A percentile compares a stretch with the other conserved stretches of the same genome.
Conservation (phyloP, 2,888 invertebrate genomes). For the Vanessa cardui region DNA sequence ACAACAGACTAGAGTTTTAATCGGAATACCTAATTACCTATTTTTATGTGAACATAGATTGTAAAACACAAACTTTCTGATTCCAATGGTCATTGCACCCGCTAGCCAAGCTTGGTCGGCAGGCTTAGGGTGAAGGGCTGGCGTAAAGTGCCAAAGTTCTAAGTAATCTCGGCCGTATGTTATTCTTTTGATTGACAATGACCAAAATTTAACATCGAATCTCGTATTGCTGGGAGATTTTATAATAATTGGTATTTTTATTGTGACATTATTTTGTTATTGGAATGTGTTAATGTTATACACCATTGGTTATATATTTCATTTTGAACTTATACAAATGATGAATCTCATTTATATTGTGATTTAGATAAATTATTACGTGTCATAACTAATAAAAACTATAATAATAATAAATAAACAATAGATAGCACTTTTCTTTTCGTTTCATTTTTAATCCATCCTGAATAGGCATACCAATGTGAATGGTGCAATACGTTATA, state of each 20-base stretch:
- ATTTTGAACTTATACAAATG: background rate
- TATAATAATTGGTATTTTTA: background rate
- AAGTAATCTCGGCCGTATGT: background rate
- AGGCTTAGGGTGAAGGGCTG: background rate
- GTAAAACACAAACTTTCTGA: slow-evolving; percentile 9
- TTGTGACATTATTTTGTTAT: background rate
- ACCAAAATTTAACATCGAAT: background rate
- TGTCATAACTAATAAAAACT: slow-evolving; percentile 16
- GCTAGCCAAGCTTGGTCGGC: background rate
- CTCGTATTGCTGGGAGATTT: background rate
- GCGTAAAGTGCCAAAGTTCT: background rate
- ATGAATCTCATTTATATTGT: slow-evolving; percentile 5
- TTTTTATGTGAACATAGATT: background rate
- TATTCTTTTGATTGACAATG: background rate
- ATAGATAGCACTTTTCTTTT: no score
- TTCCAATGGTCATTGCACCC: slow-evolving; percentile 24
- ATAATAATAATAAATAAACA: slow-evolving; percentile 7
- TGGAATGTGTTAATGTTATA: background rate
- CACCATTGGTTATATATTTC: background rate
- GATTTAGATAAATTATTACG: background rate
- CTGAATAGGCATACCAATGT: background rate
- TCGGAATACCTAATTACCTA: no score
- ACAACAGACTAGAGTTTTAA: no score
- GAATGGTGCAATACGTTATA: background rate
- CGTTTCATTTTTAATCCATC: background rate